Conservation (phyloP, 2,797 vertebrate genomes). For the Uromys caudimaculatus region DNA sequence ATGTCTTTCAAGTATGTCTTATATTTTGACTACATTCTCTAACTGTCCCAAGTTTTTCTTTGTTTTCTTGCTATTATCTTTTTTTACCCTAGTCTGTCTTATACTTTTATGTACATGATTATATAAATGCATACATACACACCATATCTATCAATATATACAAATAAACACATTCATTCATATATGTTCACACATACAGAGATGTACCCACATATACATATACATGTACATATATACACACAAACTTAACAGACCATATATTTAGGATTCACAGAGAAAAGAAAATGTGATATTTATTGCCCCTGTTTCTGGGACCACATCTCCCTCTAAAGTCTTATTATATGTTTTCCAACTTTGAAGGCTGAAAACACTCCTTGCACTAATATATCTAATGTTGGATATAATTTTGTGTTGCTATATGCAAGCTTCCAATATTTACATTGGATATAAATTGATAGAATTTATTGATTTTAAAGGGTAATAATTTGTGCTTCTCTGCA, state of each 20-base stretch:
- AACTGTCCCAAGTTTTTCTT: neutral
- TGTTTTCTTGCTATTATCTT: neutral
- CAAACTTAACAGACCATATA: neutral
- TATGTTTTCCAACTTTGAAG: neutral
- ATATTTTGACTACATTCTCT: neutral
- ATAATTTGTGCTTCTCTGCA: neutral
- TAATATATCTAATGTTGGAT: too few species aligned
- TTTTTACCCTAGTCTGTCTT: neutral
- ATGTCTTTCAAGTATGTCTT: neutral
- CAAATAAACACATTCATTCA: neutral
- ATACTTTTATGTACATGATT: neutral
- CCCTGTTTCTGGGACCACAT: neutral
- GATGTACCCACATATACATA: neutral
- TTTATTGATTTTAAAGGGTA: neutral
- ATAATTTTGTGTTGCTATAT: neutral
- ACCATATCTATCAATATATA: neutral
- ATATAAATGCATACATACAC: neutral
- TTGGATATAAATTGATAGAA: neutral
- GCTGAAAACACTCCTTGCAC: accelerated
- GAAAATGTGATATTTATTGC: neutral
- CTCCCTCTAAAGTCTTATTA: neutral
- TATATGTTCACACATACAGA: neutral
- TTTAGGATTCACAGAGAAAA: neutral
- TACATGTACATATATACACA: neutral
- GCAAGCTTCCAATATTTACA: neutral